These are phyloP conservation scores for Synanthedon tipuliformis DNA, from an alignment of 2,888 invertebrate species.

Conservation along the genomic window DNA sequence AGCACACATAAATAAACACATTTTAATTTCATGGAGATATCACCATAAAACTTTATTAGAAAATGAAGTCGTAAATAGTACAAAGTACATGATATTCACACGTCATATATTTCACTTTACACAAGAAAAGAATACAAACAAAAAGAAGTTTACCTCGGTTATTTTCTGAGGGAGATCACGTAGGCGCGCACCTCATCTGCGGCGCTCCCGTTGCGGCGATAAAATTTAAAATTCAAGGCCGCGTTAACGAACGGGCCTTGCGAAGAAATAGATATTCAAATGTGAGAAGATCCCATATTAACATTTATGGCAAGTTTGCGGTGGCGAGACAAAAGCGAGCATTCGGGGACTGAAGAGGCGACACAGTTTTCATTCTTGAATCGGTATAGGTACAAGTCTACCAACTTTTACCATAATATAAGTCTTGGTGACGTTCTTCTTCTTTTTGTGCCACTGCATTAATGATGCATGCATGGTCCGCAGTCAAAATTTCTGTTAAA, in stretches of 20 bases:
- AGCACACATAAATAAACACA: too few species aligned
- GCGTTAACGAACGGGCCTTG: constrained; percentile 69
- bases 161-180: constrained; percentile 62
- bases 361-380: constrained; percentile 4
- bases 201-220: constrained; percentile 57
- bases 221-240: constrained; percentile 72
- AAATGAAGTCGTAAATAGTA: neutral
- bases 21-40: too few species aligned
- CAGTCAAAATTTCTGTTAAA: too few species aligned
- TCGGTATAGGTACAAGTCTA: neutral
- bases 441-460: neutral
- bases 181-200: constrained; percentile 68
- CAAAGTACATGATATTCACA: neutral
- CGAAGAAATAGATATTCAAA: constrained; percentile 71
- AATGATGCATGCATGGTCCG: too few species aligned
- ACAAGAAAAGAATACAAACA: constrained; percentile 30
- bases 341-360: constrained; percentile 30
- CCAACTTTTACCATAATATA: too few species aligned
- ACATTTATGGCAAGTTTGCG: constrained; percentile 71
- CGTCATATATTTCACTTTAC: neutral
- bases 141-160: constrained; percentile 49
- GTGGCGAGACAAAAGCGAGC: constrained; percentile 61
- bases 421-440: too few species aligned
- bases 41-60: too few species aligned
- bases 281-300: constrained; percentile 69